Conservation (phyloP, 2,888 invertebrate genomes). For the Octonoba sinensis region DNA sequence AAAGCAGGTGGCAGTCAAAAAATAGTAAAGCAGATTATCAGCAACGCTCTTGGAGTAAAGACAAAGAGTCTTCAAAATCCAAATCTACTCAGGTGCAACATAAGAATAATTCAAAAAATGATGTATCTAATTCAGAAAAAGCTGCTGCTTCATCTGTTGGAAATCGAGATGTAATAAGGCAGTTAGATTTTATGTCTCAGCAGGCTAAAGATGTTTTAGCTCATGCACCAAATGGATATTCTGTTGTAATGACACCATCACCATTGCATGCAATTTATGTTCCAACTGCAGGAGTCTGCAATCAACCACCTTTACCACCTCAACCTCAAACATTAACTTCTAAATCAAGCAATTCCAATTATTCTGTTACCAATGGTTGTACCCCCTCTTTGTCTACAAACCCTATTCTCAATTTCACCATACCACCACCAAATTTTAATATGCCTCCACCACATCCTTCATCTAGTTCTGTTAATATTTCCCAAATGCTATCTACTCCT, state of each 20-base stretch:
- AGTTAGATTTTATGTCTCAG: slow-evolving; percentile 56
- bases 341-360: slow-evolving; percentile 34
- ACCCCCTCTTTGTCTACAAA: slow-evolving; percentile 46
- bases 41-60: slow-evolving; percentile 44
- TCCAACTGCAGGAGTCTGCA: slow-evolving; percentile 51
- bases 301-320: slow-evolving; percentile 42
- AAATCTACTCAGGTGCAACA: slow-evolving; percentile 10
- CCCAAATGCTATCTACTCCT: slow-evolving; percentile 46
- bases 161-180: slow-evolving; percentile 42
- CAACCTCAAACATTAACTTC: slow-evolving; percentile 40
- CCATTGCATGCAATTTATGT: slow-evolving; percentile 62
- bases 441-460: slow-evolving; percentile 63
- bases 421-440: slow-evolving; percentile 62
- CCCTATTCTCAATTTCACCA: slow-evolving; percentile 54
- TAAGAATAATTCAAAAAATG: slow-evolving; percentile 41
- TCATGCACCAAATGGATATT: slow-evolving; percentile 63
- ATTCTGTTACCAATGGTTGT: slow-evolving; percentile 51
- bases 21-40: slow-evolving; percentile 29
- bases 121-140: slow-evolving; percentile 33
- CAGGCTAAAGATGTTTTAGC: slow-evolving; percentile 60
- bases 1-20: slow-evolving; percentile 37
- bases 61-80: slow-evolving; percentile 41
- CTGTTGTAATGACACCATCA: slow-evolving; percentile 61
- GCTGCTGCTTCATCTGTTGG: slow-evolving; percentile 5
- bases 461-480: slow-evolving; percentile 38